Base-by-base conservation (phyloP, 92 coral and sea anemone genomes). In the Phenganax subtilis region DNA sequence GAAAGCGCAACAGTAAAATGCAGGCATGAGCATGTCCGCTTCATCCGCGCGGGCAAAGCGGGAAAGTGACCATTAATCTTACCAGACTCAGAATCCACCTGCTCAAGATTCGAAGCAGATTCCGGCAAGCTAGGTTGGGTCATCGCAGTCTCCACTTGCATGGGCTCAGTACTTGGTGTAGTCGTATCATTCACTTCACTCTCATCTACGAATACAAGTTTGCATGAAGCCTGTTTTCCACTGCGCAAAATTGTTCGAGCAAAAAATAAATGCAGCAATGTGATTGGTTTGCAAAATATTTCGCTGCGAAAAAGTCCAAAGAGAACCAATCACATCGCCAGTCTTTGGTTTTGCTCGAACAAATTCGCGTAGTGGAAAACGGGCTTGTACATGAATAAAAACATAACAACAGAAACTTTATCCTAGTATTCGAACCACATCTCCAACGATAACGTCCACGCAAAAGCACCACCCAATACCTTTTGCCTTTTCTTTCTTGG, bases 401-500 rank as follows among this genome's bases (percentile, higher is more conserved):
- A 69, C n/a, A 69, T 69, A 27, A 69, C 3, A 15, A 30, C 53
- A 10, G 9, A 12, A 27, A 4, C 52, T 1, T 86, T 75, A 12
- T 77, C 64, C 74, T 81, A 37, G 47, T 37, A 2, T 37, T 37
- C 47, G 5, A 37, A 37, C 47, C 47, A 37, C 5, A 37, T 37
- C 47, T 37, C 47, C 47, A 37, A 37, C 47, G 47, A 37, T 2
- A 20, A 20, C 25, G 25, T 20, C 25, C 25, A 20, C 25, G 25
- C 25, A 20, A 20, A 20, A 20, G 25, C 25, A 20, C 25, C 25
- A 20, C 25, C 25, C 25, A 37, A 37, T 89, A 12, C 83, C 85
- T 5, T 83, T 81, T 29, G 53, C 84, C 59, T 91, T 88, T 57
- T 91, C 92, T 77, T 90, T 94, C 88, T 85, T 87, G 54, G 74